Evolutionary conservation across 2,797 vertebrate species (phyloP).

Genomic region (Gallinago solitaria): DNA sequence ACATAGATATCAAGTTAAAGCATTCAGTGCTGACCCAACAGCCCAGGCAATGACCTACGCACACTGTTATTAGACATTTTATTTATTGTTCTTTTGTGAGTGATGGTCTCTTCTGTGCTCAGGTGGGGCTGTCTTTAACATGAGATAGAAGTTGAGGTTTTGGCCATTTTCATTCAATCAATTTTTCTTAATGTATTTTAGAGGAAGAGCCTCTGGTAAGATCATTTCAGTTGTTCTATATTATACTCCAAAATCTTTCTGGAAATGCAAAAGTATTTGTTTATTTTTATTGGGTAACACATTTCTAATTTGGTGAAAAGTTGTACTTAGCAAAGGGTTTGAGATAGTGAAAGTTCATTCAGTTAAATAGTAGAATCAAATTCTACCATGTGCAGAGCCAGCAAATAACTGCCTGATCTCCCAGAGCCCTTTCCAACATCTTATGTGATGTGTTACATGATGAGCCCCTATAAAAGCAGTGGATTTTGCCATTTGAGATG

Average conservation of each 20-base stretch:
- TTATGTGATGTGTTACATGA: background rate
- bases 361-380: background rate
- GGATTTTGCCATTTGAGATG: background rate
- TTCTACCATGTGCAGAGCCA: background rate
- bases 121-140: background rate
- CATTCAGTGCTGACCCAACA: background rate
- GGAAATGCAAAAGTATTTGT: background rate
- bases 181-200: background rate
- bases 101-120: background rate
- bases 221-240: background rate
- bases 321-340: background rate
- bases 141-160: background rate
- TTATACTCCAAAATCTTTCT: background rate
- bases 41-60: rapidly evolving
- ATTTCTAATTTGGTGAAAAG: background rate
- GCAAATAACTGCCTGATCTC: background rate
- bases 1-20: background rate
- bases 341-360: background rate
- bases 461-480: background rate
- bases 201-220: background rate
- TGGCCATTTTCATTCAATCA: background rate
- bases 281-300: background rate
- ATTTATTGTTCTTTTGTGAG: background rate
- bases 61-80: background rate
- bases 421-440: background rate